Conservation (phyloP, 2,888 invertebrate species). For the Athalia rosae region DNA sequence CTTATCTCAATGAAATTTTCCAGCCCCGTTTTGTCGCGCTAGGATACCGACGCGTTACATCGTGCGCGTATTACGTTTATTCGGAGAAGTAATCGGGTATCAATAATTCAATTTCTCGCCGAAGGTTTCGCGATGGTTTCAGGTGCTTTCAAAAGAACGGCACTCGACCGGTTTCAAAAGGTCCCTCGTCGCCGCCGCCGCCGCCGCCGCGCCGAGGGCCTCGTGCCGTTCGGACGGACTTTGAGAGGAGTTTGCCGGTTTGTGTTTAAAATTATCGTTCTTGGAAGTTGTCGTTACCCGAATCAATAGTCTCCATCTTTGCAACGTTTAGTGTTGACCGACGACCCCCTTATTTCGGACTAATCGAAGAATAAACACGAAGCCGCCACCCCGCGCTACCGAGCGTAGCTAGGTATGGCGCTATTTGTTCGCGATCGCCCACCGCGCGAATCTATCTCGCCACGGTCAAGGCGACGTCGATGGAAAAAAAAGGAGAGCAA, state of each 20-base stretch:
- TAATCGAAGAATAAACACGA: constrained; percentile 43
- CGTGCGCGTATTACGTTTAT: too few species aligned
- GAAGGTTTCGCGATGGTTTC: background rate
- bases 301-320: constrained; percentile 43
- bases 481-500: background rate
- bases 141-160: background rate
- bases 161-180: background rate
- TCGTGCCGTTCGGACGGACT: background rate
- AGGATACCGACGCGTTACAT: too few species aligned
- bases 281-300: constrained; percentile 18
- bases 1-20: too few species aligned
- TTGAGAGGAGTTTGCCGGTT: constrained; percentile 42
- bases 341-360: constrained; percentile 34
- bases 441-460: constrained; percentile 25
- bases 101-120: too few species aligned
- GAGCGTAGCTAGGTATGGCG: constrained; percentile 4
- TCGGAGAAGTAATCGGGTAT: too few species aligned
- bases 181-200: background rate
- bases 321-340: constrained; percentile 44
- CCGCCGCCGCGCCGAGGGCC: too few species aligned
- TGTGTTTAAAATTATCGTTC: constrained; percentile 41
- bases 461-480: background rate
- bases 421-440: constrained; percentile 21
- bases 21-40: too few species aligned
- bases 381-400: background rate